A percentile compares a stretch with the other conserved stretches of the same genome.
phyloP scores from a whole-genome alignment of 2,113 vertebrate species.

The Rhizomys pruinosus region DNA sequence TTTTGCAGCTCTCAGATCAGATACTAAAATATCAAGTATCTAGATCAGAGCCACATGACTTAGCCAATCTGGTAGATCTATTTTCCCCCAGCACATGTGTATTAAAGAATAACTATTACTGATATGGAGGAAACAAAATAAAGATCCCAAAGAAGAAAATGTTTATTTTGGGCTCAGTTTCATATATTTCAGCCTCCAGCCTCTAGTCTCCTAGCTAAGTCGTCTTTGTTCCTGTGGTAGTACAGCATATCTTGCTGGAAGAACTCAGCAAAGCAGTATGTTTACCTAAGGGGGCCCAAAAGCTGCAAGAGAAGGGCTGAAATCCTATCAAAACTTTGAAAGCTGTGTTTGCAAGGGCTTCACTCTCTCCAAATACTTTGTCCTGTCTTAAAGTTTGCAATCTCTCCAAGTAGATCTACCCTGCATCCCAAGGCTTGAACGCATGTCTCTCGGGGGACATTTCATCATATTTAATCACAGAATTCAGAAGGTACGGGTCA shows the following conservation, averaged over 20 bases:
- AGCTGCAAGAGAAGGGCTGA: too few species aligned
- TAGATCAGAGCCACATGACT: neutral
- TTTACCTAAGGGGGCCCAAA: neutral
- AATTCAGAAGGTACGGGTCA: too few species aligned
- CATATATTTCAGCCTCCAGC: neutral
- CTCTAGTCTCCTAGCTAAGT: too few species aligned
- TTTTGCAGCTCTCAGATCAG: neutral
- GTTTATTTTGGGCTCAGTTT: neutral
- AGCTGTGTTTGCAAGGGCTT: rapidly evolving
- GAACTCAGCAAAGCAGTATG: rapidly evolving
- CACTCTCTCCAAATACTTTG: too few species aligned
- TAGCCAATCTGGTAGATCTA: neutral
- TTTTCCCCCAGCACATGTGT: neutral
- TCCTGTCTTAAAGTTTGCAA: neutral
- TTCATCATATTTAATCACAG: too few species aligned
- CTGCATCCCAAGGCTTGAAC: too few species aligned
- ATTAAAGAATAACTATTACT: neutral
- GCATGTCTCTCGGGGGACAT: neutral
- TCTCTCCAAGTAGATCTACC: rapidly evolving
- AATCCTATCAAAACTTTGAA: neutral
- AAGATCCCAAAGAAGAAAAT: neutral
- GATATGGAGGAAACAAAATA: neutral
- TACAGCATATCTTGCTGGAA: too few species aligned
- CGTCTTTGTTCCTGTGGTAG: neutral
- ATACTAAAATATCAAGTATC: neutral